These are phyloP conservation scores for Dascillus cervinus DNA, from an alignment of 2,888 invertebrate species.

Conservation along the genomic window DNA sequence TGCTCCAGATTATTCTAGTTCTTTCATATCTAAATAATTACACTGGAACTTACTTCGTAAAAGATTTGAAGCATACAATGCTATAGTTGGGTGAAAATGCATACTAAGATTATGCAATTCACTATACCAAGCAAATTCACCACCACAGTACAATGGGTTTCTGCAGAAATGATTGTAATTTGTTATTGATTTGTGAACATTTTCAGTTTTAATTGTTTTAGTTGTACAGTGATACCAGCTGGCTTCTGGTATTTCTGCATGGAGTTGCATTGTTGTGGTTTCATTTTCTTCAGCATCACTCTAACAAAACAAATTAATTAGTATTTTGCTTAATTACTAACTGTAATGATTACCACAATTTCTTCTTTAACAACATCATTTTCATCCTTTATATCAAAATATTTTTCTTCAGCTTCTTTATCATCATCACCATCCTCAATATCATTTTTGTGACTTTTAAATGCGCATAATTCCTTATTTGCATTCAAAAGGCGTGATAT, in stretches of 20 bases:
- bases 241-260: too few relatives aligned
- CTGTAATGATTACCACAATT: constrained; percentile 4
- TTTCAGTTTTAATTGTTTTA: too few relatives aligned
- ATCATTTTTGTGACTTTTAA: constrained; percentile 28
- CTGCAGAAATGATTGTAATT: constrained; percentile 63
- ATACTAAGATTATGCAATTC: constrained; percentile 65
- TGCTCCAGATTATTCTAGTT: too few relatives aligned
- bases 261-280: too few relatives aligned
- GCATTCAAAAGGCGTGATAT: constrained; percentile 59
- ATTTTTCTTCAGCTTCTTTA: constrained; percentile 31
- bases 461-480: constrained; percentile 27
- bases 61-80: constrained; percentile 77
- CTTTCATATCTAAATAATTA: constrained; percentile 5
- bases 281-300: constrained; percentile 7
- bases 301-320: constrained; percentile 1
- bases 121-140: constrained; percentile 58
- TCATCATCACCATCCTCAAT: constrained; percentile 17
- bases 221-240: constrained; percentile 30
- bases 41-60: constrained; percentile 57
- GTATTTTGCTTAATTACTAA: not conserved
- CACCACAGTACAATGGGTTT: constrained; percentile 81
- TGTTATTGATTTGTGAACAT: constrained; percentile 25
- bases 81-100: constrained; percentile 90
- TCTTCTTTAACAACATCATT: constrained; percentile 10
- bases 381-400: constrained; percentile 27